phyloP scores from a whole-genome alignment of 2,888 invertebrate species.

The Cryptus armator region DNA sequence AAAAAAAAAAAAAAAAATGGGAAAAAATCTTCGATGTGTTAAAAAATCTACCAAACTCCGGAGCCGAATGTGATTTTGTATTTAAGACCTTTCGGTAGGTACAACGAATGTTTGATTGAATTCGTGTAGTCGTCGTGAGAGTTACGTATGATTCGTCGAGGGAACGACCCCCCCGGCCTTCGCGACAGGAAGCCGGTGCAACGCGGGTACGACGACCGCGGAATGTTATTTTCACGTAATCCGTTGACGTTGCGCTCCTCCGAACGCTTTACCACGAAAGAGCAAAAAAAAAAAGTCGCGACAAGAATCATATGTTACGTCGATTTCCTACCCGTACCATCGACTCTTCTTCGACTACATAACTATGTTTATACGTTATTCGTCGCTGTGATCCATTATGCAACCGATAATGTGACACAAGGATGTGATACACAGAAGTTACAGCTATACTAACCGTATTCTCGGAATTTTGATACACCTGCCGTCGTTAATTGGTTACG shows the following conservation, averaged over 20 bases:
- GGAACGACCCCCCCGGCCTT: conserved; percentile 16
- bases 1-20: no score
- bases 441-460: neutral
- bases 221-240: conserved; percentile 62
- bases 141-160: conserved; percentile 23
- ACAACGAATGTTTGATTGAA: neutral
- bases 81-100: neutral
- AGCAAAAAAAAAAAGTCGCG: neutral
- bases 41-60: no score
- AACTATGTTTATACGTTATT: conserved; percentile 19
- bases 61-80: no score
- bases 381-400: conserved; percentile 34
- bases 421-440: neutral
- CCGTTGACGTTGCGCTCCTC: conserved; percentile 32
- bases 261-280: neutral
- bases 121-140: neutral
- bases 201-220: conserved; percentile 66
- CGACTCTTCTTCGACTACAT: conserved; percentile 4
- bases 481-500: neutral
- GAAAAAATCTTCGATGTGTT: no score
- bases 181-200: conserved; percentile 59
- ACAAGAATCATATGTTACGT: neutral
- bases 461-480: conserved; percentile 17
- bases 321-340: neutral
- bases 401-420: conserved; percentile 36